Evolutionary conservation across 2,113 vertebrate genomes (phyloP).

Genomic region (Cisticola juncidis): DNA sequence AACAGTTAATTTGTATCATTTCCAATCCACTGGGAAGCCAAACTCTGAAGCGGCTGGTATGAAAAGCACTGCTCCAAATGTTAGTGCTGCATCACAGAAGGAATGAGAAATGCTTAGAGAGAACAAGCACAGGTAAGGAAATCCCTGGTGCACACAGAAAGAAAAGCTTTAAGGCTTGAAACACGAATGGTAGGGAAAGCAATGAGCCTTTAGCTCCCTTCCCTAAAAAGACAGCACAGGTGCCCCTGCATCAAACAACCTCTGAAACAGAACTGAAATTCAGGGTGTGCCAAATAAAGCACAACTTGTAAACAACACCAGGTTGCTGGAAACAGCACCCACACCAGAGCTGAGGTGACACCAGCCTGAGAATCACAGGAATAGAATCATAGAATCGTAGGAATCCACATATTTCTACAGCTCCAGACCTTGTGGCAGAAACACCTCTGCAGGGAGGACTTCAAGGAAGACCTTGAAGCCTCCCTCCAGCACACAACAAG

Average conservation of each 20-base stretch:
- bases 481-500: not conserved
- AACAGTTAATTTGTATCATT: not conserved
- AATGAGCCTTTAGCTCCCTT: not conserved
- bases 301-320: accelerated
- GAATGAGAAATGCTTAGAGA: not conserved
- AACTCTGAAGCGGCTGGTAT: accelerated
- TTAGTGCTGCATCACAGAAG: not conserved
- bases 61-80: not conserved
- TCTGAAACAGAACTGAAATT: not conserved
- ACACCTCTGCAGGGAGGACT: accelerated
- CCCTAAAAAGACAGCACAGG: not conserved
- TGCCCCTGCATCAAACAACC: not conserved
- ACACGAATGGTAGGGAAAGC: not conserved
- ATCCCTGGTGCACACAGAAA: not conserved
- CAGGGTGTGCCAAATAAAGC: accelerated
- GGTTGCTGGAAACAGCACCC: not conserved
- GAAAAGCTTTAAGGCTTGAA: not conserved
- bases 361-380: not conserved
- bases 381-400: not conserved
- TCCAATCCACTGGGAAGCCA: not conserved
- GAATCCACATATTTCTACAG: accelerated
- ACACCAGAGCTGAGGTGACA: accelerated
- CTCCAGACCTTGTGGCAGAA: not conserved
- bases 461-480: not conserved
- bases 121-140: accelerated